Percentiles rank a stretch among this genome's conserved stretches.
These are phyloP conservation scores for Epizoanthus stellaris DNA, from an alignment of 92 coral and sea anemone genomes.

Conservation along the genomic window DNA sequence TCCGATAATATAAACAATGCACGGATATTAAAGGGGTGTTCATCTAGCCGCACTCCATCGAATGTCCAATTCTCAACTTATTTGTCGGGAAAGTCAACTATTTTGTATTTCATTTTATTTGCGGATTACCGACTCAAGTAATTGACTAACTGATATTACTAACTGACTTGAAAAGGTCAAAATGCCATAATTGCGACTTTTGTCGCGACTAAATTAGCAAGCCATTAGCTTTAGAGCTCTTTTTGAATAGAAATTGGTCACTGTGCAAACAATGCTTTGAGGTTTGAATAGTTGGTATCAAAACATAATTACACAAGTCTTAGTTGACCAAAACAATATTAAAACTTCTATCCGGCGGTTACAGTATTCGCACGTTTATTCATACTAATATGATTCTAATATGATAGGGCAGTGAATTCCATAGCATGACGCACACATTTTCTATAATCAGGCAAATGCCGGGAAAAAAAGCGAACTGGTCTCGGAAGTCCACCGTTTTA, in stretches of 20 bases:
- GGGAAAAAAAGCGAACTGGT: too few relatives aligned
- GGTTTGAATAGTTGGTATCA: not conserved
- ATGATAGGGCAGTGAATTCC: too few relatives aligned
- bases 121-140: not conserved
- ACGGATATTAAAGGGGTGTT: not conserved
- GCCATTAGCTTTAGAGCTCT: not conserved
- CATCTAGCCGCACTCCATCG: not conserved
- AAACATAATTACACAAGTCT: not conserved
- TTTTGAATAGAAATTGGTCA: not conserved
- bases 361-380: too few relatives aligned
- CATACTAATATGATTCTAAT: too few relatives aligned
- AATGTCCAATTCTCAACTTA: not conserved
- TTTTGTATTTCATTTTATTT: not conserved
- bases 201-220: not conserved
- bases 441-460: too few relatives aligned
- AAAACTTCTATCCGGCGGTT: too few relatives aligned
- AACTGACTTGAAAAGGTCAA: not conserved
- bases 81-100: not conserved
- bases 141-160: too few relatives aligned
- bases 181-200: not conserved
- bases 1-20: constrained; percentile 26
- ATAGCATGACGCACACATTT: too few relatives aligned
- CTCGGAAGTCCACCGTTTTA: too few relatives aligned
- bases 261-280: not conserved
- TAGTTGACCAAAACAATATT: not conserved